Percentiles rank a stretch among this genome's conserved stretches.
These are phyloP conservation scores for Psilanteris sp. DNA, from an alignment of 1,140 invertebrate genomes.

Conservation along the genomic window DNA sequence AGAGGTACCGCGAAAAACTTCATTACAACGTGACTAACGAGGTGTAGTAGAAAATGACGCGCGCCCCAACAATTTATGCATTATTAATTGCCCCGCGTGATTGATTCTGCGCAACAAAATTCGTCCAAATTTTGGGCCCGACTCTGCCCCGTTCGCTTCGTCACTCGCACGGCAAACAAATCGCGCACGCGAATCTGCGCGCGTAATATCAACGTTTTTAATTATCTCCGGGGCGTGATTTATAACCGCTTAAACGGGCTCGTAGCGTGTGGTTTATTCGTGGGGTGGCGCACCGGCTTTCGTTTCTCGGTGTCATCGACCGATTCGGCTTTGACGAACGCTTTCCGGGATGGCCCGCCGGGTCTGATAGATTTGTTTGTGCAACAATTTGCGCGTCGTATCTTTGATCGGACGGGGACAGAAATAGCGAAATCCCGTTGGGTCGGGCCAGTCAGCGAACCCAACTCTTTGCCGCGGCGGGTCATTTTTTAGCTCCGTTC, in stretches of 20 bases:
- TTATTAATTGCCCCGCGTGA: slow-evolving; percentile 33
- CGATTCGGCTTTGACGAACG: slow-evolving; percentile 13
- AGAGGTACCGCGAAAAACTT: slow-evolving; percentile 39
- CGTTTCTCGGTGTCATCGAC: slow-evolving; percentile 7
- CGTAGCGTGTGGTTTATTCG: slow-evolving; percentile 30
- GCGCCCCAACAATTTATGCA: slow-evolving; percentile 7
- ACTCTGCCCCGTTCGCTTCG: too few relatives aligned
- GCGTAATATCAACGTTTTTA: slow-evolving; percentile 33
- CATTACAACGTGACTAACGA: slow-evolving; percentile 58
- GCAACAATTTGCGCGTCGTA: slow-evolving; percentile 8
- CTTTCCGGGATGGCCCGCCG: too few relatives aligned
- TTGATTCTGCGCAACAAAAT: too few relatives aligned
- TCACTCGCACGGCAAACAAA: slow-evolving; percentile 11
- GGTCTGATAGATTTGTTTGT: slow-evolving; percentile 15
- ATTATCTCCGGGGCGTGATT: slow-evolving; percentile 37
- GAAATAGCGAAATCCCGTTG: slow-evolving; percentile 35
- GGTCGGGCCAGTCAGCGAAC: slow-evolving; percentile 64
- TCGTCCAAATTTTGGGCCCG: too few relatives aligned
- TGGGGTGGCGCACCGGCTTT: too few relatives aligned
- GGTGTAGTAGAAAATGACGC: slow-evolving; percentile 31
- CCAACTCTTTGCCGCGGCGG: slow-evolving; percentile 10
- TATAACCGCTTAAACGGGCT: slow-evolving; percentile 38
- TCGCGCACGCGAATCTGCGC: slow-evolving; percentile 10
- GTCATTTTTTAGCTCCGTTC: slow-evolving; percentile 68
- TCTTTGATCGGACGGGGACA: slow-evolving; percentile 9